These are phyloP conservation scores for Leptinotarsa undecemlineata DNA, from an alignment of 1,140 invertebrate species.

Conservation along the genomic window DNA sequence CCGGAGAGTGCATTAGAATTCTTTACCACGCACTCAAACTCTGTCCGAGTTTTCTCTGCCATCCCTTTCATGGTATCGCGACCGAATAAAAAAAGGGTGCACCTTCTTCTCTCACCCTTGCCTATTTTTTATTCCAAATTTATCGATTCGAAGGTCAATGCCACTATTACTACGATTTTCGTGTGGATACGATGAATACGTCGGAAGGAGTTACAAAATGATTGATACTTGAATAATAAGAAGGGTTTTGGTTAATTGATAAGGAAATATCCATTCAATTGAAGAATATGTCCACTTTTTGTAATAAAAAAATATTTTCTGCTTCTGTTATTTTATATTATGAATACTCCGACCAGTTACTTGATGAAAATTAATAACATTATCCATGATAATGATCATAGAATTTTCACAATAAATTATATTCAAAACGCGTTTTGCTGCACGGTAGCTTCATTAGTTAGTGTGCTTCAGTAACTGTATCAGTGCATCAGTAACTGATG, in stretches of 20 bases:
- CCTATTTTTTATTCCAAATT: constrained; percentile 20
- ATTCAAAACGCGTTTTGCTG: too few species aligned
- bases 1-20: neutral
- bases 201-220: neutral
- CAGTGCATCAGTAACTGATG: too few species aligned
- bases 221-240: constrained; percentile 3
- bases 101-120: constrained; percentile 23
- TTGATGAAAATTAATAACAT: too few species aligned
- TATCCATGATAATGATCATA: too few species aligned
- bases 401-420: too few species aligned
- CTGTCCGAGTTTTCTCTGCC: constrained; percentile 5
- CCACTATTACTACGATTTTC: constrained; percentile 25
- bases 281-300: too few species aligned
- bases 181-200: constrained; percentile 21
- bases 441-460: too few species aligned
- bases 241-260: neutral
- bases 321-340: too few species aligned
- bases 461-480: too few species aligned
- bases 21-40: neutral
- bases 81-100: constrained; percentile 26
- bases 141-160: constrained; percentile 30
- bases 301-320: too few species aligned
- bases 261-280: too few species aligned
- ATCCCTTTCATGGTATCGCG: constrained; percentile 19
- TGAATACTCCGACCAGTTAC: too few species aligned